Base-by-base conservation (phyloP, 2,113 vertebrate genomes). In the Scomber colias region DNA sequence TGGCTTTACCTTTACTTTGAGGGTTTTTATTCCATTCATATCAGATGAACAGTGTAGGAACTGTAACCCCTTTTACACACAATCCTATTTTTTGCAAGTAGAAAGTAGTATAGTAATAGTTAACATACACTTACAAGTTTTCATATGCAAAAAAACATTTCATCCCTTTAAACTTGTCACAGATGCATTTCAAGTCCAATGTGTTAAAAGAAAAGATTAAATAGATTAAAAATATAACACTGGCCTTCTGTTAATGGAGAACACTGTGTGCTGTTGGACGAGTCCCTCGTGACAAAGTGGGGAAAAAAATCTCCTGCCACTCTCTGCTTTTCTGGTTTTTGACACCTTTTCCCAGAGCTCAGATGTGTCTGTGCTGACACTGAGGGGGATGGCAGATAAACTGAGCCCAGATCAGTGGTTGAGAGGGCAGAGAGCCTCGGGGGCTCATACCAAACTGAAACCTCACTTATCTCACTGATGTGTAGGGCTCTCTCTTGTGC, bases 311-410 rank as follows among this genome's bases (percentile, higher is more conserved):
- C n/a, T 56, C 27, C 48, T 49, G 15, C 17, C 31, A 45, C 55
- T 51, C n/a, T 67, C 21, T n/a, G 14, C 48, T 54, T 14, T 19
- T 54, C 53, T 56, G 59, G 19, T 75, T 30, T 67, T 53, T 63
- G 54, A 68, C 46, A 27, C 55, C 62, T 57, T 51, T 31, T 35
- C 65, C 56, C 14, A 5, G 31, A 77, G 57, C 74, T 64, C 62
- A 60, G 68, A 75, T 83, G 45, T 79, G 67, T 89, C 71, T 74
- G 21, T 59, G 51, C 59, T 86, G 84, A 88, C 67, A 84, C 71
- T 40, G 24, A 17, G 59, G 60, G 3, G 82, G 87, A 87, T 91
- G 87, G 82, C 64, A 78, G 85, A 67, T 83, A 83, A 93, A 83
- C 76, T 60, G 85, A 91, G 61, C 79, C 80, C 62, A 68, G 46